A percentile compares a stretch with the other conserved stretches of the same genome.
These are phyloP conservation scores for Schizothorax lantsangensis DNA, from an alignment of 2,797 vertebrate species.

Conservation along the genomic window DNA sequence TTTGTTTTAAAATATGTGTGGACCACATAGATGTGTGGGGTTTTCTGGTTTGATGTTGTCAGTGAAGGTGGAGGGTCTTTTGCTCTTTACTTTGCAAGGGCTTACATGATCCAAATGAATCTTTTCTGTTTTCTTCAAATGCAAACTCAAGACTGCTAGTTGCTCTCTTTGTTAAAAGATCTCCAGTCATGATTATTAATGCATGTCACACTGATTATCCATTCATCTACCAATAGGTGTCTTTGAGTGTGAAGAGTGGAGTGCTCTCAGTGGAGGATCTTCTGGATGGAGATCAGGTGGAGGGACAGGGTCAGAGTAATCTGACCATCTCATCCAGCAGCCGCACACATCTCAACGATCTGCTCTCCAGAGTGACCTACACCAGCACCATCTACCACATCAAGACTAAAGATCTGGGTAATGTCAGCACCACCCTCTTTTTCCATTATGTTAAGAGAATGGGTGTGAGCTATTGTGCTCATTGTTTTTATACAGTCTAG, in stretches of 20 bases:
- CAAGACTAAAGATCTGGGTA: slow-evolving; percentile 72
- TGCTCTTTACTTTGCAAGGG: neutral
- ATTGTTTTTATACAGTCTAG: neutral
- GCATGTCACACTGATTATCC: no score
- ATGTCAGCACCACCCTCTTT: slow-evolving; percentile 17
- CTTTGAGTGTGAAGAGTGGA: slow-evolving; percentile 72
- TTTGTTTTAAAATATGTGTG: slow-evolving; percentile 15
- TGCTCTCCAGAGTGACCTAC: slow-evolving; percentile 73
- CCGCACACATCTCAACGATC: slow-evolving; percentile 67
- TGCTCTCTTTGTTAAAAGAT: neutral
- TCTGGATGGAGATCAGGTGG: slow-evolving; percentile 64
- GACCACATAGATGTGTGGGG: no score
- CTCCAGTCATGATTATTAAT: neutral
- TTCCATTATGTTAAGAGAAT: neutral
- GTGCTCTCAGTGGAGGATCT: slow-evolving; percentile 68
- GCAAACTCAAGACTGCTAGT: neutral
- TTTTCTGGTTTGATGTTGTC: neutral
- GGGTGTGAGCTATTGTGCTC: neutral
- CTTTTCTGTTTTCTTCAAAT: neutral
- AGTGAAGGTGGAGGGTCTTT: neutral
- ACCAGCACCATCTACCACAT: slow-evolving; percentile 72
- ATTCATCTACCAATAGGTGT: slow-evolving; percentile 69
- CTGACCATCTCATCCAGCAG: slow-evolving; percentile 67
- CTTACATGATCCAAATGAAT: neutral
- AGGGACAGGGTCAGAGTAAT: slow-evolving; percentile 66